Evolutionary conservation across 2,797 vertebrate genomes (phyloP).

Genomic region (Leuciscus waleckii): DNA sequence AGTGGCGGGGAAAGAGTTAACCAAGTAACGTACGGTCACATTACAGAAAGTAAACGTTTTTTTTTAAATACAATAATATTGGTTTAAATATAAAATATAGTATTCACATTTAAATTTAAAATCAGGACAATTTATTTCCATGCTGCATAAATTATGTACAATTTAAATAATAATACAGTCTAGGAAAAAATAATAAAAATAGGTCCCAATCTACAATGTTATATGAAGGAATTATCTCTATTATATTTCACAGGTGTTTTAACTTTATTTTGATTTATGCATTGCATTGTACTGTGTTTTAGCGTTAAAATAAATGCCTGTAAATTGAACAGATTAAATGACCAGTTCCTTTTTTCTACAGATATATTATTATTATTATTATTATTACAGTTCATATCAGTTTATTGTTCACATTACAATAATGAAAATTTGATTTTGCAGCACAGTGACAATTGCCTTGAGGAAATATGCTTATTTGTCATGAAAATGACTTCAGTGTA

Average conservation of each 20-base stretch:
- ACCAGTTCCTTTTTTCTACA: background rate
- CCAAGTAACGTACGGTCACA: too few relatives aligned
- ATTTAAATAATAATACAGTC: background rate
- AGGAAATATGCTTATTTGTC: conserved; percentile 2
- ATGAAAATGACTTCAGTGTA: background rate
- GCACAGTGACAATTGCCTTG: background rate
- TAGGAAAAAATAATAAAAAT: background rate
- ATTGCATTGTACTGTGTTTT: background rate
- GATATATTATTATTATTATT: too few relatives aligned
- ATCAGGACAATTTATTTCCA: background rate
- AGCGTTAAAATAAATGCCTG: background rate
- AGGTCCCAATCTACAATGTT: background rate
- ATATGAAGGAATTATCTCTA: background rate
- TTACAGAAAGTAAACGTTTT: background rate
- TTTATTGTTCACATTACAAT: background rate
- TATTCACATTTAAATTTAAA: background rate
- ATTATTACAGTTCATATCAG: background rate
- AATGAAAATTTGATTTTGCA: background rate
- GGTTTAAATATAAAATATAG: background rate
- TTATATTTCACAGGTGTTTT: background rate
- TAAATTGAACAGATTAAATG: background rate
- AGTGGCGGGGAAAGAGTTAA: too few relatives aligned
- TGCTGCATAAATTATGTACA: background rate
- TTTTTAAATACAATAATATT: background rate
- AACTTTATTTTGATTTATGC: background rate